A percentile compares a stretch with the other conserved stretches of the same genome.
Conservation (phyloP, 1,140 invertebrate species). For the Procambarus virginalis region DNA sequence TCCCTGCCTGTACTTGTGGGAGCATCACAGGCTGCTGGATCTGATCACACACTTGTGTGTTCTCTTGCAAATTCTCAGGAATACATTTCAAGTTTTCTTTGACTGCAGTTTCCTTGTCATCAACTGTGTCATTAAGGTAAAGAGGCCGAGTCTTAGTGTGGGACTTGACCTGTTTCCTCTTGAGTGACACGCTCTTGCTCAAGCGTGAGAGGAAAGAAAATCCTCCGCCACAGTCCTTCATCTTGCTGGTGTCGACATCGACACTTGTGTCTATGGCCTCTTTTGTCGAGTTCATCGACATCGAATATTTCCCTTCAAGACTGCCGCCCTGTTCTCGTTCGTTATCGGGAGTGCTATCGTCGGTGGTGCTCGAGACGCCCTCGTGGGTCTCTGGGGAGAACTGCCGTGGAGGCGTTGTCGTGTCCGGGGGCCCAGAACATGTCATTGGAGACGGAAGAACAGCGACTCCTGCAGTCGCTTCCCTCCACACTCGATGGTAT, state of each 20-base stretch:
- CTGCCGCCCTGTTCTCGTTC: not conserved
- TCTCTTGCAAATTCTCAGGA: not conserved
- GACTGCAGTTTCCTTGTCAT: not conserved
- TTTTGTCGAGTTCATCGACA: not conserved
- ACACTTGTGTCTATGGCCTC: not conserved
- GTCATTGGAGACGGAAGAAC: slow-evolving; percentile 22
- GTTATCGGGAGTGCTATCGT: not conserved
- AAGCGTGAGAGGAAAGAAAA: slow-evolving; percentile 36
- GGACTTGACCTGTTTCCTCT: slow-evolving; percentile 31
- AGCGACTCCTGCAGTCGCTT: not conserved
- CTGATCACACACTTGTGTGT: not conserved
- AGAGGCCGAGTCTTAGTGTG: not conserved
- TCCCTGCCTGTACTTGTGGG: not conserved
- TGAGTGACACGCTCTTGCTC: slow-evolving; percentile 19
- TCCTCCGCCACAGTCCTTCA: slow-evolving; percentile 12
- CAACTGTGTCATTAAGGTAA: not conserved
- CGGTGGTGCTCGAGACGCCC: not conserved
- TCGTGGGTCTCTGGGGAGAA: not conserved
- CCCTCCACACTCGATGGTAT: not conserved
- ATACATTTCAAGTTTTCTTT: slow-evolving; percentile 1
- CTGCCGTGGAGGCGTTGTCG: too few species aligned
- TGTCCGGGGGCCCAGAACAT: slow-evolving; percentile 15
- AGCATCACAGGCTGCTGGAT: not conserved
- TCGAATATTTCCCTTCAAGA: not conserved
- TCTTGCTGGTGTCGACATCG: not conserved